Evolutionary conservation across 2,797 vertebrate genomes (phyloP).

Genomic region (Oceanodroma leucorhoa): DNA sequence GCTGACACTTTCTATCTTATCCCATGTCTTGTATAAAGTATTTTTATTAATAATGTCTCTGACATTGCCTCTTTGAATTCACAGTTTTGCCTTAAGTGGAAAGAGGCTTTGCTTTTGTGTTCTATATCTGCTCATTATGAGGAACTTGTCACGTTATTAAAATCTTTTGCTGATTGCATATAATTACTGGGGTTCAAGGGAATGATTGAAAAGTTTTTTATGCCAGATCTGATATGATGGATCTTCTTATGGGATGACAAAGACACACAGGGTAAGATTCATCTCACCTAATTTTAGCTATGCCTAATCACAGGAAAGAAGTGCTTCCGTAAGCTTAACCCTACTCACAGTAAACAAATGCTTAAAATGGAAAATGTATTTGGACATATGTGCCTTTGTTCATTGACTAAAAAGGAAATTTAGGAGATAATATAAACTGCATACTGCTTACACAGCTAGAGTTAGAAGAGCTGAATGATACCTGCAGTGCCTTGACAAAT

Average conservation of each 20-base stretch:
- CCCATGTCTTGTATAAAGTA: not conserved
- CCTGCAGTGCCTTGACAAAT: not conserved
- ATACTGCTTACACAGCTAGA: not conserved
- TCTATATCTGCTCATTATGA: not conserved
- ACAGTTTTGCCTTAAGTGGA: not conserved
- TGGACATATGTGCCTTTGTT: not conserved
- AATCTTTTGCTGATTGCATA: not conserved
- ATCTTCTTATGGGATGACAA: not conserved
- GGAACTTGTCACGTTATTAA: not conserved
- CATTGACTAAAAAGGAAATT: not conserved
- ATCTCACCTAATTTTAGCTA: not conserved
- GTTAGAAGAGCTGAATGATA: not conserved
- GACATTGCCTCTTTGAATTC: not conserved
- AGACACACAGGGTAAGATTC: not conserved
- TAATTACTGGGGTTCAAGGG: not conserved
- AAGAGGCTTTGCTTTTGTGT: not conserved
- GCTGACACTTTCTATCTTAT: not conserved
- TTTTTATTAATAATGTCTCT: not conserved
- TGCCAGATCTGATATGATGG: not conserved
- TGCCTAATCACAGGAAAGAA: not conserved
- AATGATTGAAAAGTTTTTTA: not conserved
- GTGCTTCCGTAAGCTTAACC: not conserved
- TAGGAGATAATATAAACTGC: not conserved
- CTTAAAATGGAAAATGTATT: not conserved
- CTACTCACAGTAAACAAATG: not conserved